phyloP scores from a whole-genome alignment of 2,888 invertebrate genomes.

The Oxytorus armatus region DNA sequence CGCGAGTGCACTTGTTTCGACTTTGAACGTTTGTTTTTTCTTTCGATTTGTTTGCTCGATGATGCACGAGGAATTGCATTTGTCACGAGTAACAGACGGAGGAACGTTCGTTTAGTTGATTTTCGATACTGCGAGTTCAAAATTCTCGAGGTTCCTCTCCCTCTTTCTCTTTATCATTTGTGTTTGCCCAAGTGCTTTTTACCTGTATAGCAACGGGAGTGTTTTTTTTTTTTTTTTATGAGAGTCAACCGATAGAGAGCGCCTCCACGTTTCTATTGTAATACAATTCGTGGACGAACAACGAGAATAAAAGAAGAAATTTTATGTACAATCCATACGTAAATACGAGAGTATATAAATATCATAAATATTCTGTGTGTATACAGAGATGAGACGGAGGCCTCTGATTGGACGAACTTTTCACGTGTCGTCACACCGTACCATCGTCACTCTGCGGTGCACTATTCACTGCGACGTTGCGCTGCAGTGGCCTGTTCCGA shows the following conservation, averaged over 20 bases:
- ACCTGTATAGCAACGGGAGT: neutral
- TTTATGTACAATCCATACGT: too few species aligned
- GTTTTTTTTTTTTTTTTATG: conserved; percentile 26
- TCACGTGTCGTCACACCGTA: conserved; percentile 16
- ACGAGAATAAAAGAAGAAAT: neutral
- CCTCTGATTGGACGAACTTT: conserved; percentile 27
- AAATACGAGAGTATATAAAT: too few species aligned
- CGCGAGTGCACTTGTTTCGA: neutral
- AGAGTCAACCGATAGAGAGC: conserved; percentile 9
- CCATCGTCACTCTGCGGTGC: conserved; percentile 2
- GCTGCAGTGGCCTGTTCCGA: too few species aligned
- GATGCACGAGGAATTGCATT: conserved; percentile 25
- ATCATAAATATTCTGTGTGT: conserved; percentile 2
- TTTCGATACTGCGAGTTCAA: conserved; percentile 13
- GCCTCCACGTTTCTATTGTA: neutral
- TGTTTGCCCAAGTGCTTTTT: neutral
- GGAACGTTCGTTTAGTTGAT: conserved; percentile 9
- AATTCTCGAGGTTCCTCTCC: neutral
- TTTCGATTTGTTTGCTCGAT: neutral
- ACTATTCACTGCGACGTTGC: too few species aligned
- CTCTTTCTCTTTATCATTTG: too few species aligned
- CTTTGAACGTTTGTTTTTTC: neutral
- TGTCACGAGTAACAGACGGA: conserved; percentile 19
- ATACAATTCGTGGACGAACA: neutral
- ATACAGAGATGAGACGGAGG: neutral